These are phyloP conservation scores for Caretta caretta DNA, from an alignment of 2,113 vertebrate species.

Conservation along the genomic window DNA sequence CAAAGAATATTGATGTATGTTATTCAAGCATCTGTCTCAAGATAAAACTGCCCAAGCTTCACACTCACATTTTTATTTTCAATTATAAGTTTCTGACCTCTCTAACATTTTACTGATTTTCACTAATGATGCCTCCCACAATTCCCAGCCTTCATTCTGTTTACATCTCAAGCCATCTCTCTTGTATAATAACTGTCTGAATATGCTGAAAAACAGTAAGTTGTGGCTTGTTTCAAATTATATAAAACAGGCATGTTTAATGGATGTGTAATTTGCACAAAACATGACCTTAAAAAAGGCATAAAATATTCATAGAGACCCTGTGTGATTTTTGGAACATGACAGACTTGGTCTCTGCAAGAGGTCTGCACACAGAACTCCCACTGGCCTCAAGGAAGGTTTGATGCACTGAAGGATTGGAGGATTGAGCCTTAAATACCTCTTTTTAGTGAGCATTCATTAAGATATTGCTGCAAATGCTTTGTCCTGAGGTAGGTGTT, in stretches of 20 bases:
- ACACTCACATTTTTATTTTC: neutral
- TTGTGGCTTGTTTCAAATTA: neutral
- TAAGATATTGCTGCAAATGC: neutral
- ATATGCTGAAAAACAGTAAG: neutral
- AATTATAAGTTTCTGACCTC: neutral
- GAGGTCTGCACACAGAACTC: neutral
- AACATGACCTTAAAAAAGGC: neutral
- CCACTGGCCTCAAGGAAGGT: neutral
- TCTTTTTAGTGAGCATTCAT: neutral
- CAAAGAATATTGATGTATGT: neutral
- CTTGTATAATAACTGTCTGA: accelerated
- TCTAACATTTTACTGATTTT: neutral
- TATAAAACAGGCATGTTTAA: neutral
- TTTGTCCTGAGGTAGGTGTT: neutral
- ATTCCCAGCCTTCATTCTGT: neutral
- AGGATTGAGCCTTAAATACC: neutral
- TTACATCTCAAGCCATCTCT: neutral
- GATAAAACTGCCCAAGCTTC: neutral
- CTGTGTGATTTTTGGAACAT: neutral
- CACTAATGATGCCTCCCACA: neutral
- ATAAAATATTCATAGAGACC: neutral
- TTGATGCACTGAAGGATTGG: neutral
- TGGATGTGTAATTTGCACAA: neutral
- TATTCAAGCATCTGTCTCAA: neutral
- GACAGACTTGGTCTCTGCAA: neutral